These are phyloP conservation scores for Allolobophora icterica DNA, from an alignment of 2,888 invertebrate genomes.

Conservation along the genomic window DNA sequence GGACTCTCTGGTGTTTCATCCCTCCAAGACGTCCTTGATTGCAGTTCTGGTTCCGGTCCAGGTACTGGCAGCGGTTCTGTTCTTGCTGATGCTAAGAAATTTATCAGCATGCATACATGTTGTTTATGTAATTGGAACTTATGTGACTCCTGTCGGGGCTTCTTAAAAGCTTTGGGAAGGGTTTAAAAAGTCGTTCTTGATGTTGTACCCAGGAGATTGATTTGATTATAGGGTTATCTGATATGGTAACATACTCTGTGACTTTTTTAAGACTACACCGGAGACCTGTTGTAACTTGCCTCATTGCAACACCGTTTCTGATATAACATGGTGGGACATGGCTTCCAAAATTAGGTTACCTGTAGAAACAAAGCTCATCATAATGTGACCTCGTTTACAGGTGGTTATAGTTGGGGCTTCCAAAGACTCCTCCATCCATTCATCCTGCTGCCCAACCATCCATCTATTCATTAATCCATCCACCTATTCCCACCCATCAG, in stretches of 20 bases:
- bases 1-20: not conserved
- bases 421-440: no score
- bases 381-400: no score
- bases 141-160: not conserved
- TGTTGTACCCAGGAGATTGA: not conserved
- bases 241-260: not conserved
- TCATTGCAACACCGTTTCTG: no score
- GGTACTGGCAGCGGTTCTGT: not conserved
- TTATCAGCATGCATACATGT: not conserved
- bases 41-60: constrained; percentile 32
- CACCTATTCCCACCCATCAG: no score
- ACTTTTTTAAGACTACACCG: not conserved
- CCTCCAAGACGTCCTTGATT: not conserved
- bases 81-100: not conserved
- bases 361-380: no score
- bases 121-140: not conserved
- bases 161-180: not conserved
- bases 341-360: no score
- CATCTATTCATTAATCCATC: no score
- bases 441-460: no score
- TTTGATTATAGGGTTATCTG: not conserved
- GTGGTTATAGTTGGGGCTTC: no score
- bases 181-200: not conserved
- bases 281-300: no score
- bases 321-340: no score